A percentile compares a stretch with the other conserved stretches of the same genome.
Evolutionary conservation across 1,140 invertebrate species (phyloP).

Genomic region (Magallana ariakensis): DNA sequence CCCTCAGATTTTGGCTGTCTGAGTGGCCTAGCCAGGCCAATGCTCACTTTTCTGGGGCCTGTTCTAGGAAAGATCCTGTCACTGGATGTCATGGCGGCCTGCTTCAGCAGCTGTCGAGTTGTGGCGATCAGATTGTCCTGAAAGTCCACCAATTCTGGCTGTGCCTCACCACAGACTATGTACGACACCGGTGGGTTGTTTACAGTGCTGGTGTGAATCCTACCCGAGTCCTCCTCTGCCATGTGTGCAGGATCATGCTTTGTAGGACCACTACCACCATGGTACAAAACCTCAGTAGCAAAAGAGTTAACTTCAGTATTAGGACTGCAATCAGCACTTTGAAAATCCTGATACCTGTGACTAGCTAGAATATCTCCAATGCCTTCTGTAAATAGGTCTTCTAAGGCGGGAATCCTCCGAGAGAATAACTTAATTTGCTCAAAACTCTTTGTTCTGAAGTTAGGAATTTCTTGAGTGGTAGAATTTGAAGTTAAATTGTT

Average conservation of each 20-base stretch:
- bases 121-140: constrained; percentile 5
- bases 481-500: no score
- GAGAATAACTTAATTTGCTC: no score
- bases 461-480: no score
- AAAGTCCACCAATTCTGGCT: not conserved
- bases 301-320: no score
- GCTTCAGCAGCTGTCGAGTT: constrained; percentile 3
- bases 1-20: not conserved
- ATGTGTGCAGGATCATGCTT: not conserved
- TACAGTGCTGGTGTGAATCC: not conserved
- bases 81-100: not conserved
- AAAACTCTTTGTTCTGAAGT: no score
- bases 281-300: no score
- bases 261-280: not conserved
- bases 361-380: no score
- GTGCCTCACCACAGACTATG: not conserved
- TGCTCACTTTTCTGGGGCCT: not conserved
- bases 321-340: no score
- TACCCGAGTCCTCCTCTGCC: not conserved
- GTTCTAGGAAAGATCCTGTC: not conserved
- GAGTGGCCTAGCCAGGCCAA: constrained; percentile 15
- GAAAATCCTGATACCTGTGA: no score
- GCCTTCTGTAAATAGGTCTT: no score
- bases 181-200: not conserved
- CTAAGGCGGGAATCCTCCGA: no score